Evolutionary conservation across 1,140 invertebrate species (phyloP).

Genomic region (Pararge aegeria): DNA sequence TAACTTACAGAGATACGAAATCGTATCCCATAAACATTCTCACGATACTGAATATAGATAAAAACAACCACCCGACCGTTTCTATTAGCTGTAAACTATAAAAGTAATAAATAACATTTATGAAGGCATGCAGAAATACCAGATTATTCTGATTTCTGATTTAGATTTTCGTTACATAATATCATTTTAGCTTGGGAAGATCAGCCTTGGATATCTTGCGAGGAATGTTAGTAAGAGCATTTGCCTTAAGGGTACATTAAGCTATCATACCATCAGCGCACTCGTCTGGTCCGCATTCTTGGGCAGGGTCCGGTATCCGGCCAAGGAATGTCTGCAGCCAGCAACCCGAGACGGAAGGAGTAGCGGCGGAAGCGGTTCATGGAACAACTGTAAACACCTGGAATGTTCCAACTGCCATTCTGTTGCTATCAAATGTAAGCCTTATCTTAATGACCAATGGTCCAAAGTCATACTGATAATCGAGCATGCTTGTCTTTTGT

Average conservation of each 20-base stretch:
- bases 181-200: slow-evolving; percentile 31
- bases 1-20: slow-evolving; percentile 46
- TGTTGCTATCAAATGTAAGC: not conserved
- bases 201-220: slow-evolving; percentile 50
- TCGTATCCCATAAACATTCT: slow-evolving; percentile 32
- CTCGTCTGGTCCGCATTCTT: slow-evolving; percentile 69
- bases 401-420: slow-evolving; percentile 30
- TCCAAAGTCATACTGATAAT: slow-evolving; percentile 8
- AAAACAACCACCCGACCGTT: slow-evolving; percentile 4
- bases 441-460: slow-evolving; percentile 11
- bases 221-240: slow-evolving; percentile 47
- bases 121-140: slow-evolving; percentile 2
- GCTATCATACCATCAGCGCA: slow-evolving; percentile 58
- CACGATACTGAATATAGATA: slow-evolving; percentile 28
- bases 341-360: slow-evolving; percentile 77
- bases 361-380: slow-evolving; percentile 74
- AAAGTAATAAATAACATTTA: slow-evolving; percentile 6
- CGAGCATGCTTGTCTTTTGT: slow-evolving; percentile 15
- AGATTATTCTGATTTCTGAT: slow-evolving; percentile 19
- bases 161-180: slow-evolving; percentile 9
- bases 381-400: slow-evolving; percentile 37
- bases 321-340: slow-evolving; percentile 67
- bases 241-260: slow-evolving; percentile 53
- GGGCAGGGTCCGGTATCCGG: slow-evolving; percentile 56
- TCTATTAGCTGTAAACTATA: slow-evolving; percentile 1